Conservation (phyloP, 2,113 vertebrate genomes). For the Pterocles gutturalis region DNA sequence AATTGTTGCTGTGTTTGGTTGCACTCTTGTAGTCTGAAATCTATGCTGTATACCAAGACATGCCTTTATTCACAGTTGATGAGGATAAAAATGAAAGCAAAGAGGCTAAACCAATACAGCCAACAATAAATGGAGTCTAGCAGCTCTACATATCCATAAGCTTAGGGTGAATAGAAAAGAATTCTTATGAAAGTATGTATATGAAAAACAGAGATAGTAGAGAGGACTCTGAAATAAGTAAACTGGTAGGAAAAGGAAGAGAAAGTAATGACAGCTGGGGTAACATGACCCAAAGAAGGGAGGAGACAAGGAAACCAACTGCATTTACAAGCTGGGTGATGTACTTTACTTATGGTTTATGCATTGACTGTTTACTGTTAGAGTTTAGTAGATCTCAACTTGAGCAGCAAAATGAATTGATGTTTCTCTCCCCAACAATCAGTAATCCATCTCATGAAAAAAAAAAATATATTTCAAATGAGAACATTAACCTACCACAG, state of each 20-base stretch:
- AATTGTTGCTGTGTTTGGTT: neutral
- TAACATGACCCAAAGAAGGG: neutral
- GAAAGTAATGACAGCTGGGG: neutral
- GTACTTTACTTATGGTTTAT: neutral
- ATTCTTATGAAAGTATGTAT: neutral
- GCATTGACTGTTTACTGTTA: neutral
- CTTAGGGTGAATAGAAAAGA: neutral
- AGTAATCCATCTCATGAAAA: neutral
- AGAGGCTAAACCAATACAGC: neutral
- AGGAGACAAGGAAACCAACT: neutral
- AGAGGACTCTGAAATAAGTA: neutral
- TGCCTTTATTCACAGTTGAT: neutral
- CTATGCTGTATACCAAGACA: neutral
- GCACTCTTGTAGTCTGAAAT: neutral
- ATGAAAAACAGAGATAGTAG: neutral
- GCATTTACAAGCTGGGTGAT: neutral
- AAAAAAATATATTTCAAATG: neutral
- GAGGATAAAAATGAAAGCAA: neutral
- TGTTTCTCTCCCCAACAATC: neutral
- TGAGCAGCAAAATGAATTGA: neutral
- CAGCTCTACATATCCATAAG: neutral
- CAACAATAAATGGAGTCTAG: neutral
- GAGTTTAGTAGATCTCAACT: neutral
- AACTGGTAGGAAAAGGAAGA: neutral
- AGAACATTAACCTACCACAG: neutral